A percentile compares a stretch with the other conserved stretches of the same genome.
Evolutionary conservation across 2,113 vertebrate species (phyloP).

Genomic region (Semnornis frantzii): DNA sequence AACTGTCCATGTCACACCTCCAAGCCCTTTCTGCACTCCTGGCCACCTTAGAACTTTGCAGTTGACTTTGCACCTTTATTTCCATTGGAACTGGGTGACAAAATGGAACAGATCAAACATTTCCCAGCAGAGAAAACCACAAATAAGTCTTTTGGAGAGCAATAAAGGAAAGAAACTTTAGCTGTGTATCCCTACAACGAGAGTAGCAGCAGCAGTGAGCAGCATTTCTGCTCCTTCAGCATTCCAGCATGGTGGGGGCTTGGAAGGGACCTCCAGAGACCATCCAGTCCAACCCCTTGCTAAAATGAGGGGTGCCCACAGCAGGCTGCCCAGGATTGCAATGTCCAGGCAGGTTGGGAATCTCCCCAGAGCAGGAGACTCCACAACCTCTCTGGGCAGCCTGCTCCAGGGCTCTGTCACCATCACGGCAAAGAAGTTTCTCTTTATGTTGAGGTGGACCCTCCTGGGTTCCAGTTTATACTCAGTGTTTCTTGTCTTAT

Average conservation of each 20-base stretch:
- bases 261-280: too few species aligned
- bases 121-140: background rate
- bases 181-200: background rate
- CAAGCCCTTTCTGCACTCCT: background rate
- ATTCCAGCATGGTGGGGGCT: background rate
- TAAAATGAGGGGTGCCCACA: too few species aligned
- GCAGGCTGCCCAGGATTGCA: too few species aligned
- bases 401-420: too few species aligned
- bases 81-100: background rate
- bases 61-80: background rate
- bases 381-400: too few species aligned
- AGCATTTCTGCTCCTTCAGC: background rate
- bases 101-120: background rate
- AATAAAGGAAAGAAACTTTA: background rate
- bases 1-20: constrained; percentile 11
- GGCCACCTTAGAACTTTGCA: background rate
- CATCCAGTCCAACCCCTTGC: too few species aligned
- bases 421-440: too few species aligned
- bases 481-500: too few species aligned
- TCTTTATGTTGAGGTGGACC: too few species aligned
- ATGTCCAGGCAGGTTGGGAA: too few species aligned
- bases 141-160: background rate
- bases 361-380: too few species aligned
- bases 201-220: background rate
- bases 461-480: too few species aligned